Evolutionary conservation across 2,113 vertebrate genomes (phyloP), one percentile per base, ranked within the genome.

Genomic region (Chloebia gouldiae): DNA sequence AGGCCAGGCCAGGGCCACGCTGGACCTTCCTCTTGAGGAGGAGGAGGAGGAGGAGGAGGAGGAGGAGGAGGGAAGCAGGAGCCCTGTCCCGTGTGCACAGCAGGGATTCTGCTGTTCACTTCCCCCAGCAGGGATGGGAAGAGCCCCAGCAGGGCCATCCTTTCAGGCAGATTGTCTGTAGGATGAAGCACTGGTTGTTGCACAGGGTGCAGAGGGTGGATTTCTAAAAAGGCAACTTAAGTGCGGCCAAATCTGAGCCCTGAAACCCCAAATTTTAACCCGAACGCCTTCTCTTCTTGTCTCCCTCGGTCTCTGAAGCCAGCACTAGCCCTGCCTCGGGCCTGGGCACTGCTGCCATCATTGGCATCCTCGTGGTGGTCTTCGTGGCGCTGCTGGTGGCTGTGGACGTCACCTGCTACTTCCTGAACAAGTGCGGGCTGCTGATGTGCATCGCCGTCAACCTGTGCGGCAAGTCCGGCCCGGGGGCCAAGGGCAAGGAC

Each of bases 381-480:
- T 99, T 99, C 23, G 96, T 99, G 82, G 98, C 99, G 69, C 98
- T 99, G 75, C 98, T 99, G 95, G 98, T 99, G 97, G 98, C 98
- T 6, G 98, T 99, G 95, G 99, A 99, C 44, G 98, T 99, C 97
- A 99, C 99, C 97, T 99, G 99, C 97, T 99, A 98, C 98, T 99
- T 99, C 97, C 97, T 99, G 93, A 99, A 99, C 98, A 99, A 99
- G 97, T 99, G 99, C 3, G 99, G 99, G 88, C 98, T 99, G 93
- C 98, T 99, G 72, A 99, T 99, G 99, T 99, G 99, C 97, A 99
- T 99, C 15, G 99, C 99, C 0, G 99, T 99, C 59, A 99, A 99
- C 97, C 96, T 99, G 76, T 99, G 99, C 2, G 99, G 99, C 31
- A 99, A 99, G 66, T 97, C 99, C 0, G 99, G 98, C 59, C 98